Percentiles rank a stretch among this genome's conserved stretches.
Conservation (phyloP, 2,797 vertebrate species). For the Enteromius afrohamiltoni region DNA sequence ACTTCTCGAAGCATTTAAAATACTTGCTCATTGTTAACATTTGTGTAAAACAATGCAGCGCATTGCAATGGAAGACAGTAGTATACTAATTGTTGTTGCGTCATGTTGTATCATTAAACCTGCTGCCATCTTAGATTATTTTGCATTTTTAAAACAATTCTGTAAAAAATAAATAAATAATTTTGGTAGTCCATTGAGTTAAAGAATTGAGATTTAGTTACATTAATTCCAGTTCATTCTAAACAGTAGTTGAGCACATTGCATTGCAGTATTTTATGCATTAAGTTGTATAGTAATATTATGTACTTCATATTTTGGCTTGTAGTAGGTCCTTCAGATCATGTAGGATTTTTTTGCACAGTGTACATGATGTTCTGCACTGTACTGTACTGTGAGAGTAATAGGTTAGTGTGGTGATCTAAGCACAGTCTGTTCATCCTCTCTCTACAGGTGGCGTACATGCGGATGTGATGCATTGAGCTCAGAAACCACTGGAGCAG, state of each 20-base stretch:
- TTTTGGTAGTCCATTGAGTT: neutral
- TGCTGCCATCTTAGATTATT: neutral
- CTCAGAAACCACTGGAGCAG: neutral
- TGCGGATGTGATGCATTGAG: constrained; percentile 19
- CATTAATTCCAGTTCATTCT: neutral
- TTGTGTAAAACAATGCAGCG: neutral
- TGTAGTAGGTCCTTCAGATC: neutral
- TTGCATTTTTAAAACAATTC: neutral
- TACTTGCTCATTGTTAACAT: neutral
- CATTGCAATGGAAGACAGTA: neutral
- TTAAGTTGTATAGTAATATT: neutral
- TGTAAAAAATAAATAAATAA: too few relatives aligned
- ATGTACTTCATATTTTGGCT: neutral
- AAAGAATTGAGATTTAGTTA: neutral
- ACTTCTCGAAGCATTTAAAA: neutral
- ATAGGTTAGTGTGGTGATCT: neutral
- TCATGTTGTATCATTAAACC: neutral
- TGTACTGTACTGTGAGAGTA: neutral
- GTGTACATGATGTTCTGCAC: neutral
- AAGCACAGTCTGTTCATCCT: neutral
- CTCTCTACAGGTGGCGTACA: constrained; percentile 36
- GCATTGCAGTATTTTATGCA: neutral
- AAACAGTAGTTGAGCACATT: neutral
- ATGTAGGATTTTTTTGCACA: too few relatives aligned
- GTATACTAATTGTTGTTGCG: neutral